Conservation (phyloP, 2,888 invertebrate genomes). For the Rhagonycha lutea region DNA sequence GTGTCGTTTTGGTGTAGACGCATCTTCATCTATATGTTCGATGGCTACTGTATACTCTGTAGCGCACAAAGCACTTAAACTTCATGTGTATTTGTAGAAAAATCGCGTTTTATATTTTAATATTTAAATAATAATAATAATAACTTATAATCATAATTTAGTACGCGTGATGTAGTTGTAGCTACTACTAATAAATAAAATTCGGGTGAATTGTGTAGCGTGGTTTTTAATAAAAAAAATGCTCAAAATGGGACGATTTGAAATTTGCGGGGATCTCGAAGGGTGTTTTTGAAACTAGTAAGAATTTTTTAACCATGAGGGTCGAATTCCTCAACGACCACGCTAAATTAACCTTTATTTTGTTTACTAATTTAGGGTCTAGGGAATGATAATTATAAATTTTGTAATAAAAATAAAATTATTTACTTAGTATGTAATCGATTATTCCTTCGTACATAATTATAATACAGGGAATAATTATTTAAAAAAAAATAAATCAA, state of each 20-base stretch:
- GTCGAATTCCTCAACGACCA: background rate
- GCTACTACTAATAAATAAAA: conserved; percentile 46
- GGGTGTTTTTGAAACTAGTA: conserved; percentile 25
- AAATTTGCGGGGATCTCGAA: conserved; percentile 31
- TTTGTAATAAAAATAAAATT: background rate
- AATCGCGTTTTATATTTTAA: conserved; percentile 55
- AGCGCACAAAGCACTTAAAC: conserved; percentile 51
- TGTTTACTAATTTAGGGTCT: background rate
- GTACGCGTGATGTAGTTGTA: conserved; percentile 52
- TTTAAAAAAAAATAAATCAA: background rate
- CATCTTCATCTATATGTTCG: conserved; percentile 44
- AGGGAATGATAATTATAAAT: background rate
- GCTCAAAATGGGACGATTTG: conserved; percentile 37
- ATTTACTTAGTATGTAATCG: background rate
- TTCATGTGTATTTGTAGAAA: conserved; percentile 36
- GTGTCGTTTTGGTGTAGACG: conserved; percentile 28
- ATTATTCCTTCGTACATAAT: background rate
- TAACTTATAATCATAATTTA: conserved; percentile 47
- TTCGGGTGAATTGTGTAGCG: conserved; percentile 32
- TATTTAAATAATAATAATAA: conserved; percentile 32
- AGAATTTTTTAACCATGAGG: background rate
- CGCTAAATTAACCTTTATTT: background rate
- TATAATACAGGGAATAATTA: background rate
- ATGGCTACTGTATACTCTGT: conserved; percentile 51
- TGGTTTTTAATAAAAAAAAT: conserved; percentile 36